Conservation (phyloP, 2,113 vertebrate species). For the Xyliphius kryptos region DNA sequence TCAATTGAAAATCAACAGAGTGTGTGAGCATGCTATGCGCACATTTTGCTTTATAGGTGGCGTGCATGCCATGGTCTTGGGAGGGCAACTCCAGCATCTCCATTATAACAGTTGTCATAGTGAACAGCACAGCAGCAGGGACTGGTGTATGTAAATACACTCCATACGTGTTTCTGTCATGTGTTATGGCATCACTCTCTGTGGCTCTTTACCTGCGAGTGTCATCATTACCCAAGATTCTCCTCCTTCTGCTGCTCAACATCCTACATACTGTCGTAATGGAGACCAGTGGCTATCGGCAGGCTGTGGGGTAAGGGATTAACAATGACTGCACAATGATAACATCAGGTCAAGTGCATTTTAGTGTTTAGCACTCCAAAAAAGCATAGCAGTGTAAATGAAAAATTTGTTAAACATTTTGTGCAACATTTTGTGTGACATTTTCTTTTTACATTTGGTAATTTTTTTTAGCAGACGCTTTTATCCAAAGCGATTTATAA, state of each 20-base stretch:
- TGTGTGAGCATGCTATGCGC: slow-evolving; percentile 57
- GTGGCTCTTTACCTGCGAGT: slow-evolving; percentile 87
- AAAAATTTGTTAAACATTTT: too few species aligned
- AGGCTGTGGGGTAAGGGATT: slow-evolving; percentile 72
- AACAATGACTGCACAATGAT: slow-evolving; percentile 7
- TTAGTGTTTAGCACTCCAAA: too few species aligned
- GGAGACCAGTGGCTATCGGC: slow-evolving; percentile 86
- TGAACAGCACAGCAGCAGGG: slow-evolving; percentile 61
- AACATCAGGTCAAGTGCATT: background rate
- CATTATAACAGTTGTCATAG: slow-evolving; percentile 60
- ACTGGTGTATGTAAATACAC: slow-evolving; percentile 70
- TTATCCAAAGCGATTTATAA: too few species aligned
- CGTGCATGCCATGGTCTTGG: slow-evolving; percentile 84
- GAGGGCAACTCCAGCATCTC: slow-evolving; percentile 66
- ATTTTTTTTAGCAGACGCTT: too few species aligned
- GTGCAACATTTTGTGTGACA: too few species aligned
- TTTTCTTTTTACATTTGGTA: too few species aligned
- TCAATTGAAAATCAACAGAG: background rate
- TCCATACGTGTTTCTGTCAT: slow-evolving; percentile 85
- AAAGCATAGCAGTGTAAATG: too few species aligned
- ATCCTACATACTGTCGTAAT: slow-evolving; percentile 81
- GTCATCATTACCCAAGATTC: slow-evolving; percentile 89
- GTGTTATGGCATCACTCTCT: slow-evolving; percentile 82
- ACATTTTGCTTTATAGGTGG: slow-evolving; percentile 65
- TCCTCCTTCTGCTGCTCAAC: slow-evolving; percentile 83